Conservation (phyloP, 2,797 vertebrate genomes). For the Anguilla pacifica region DNA sequence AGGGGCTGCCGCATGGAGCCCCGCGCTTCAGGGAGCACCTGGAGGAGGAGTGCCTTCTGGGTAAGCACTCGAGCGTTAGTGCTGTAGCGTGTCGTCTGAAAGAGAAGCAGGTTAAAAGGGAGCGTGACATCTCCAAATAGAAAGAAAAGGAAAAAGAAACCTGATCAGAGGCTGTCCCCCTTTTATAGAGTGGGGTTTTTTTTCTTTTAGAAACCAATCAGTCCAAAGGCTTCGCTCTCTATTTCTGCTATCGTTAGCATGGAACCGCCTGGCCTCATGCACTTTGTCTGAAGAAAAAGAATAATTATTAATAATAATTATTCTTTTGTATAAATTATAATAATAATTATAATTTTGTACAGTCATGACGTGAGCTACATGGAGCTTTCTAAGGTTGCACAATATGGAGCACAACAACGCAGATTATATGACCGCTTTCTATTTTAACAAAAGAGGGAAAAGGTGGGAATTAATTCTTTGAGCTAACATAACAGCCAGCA, state of each 20-base stretch:
- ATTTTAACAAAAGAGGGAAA: not conserved
- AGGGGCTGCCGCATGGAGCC: not conserved
- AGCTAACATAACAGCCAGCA: not conserved
- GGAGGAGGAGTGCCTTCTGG: not conserved
- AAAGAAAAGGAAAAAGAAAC: not conserved
- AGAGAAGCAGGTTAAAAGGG: not conserved
- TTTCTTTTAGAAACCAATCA: not conserved
- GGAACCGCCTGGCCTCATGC: not conserved
- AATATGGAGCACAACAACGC: not conserved
- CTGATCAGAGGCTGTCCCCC: not conserved
- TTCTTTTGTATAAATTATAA: no score
- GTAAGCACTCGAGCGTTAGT: not conserved
- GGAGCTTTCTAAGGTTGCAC: not conserved
- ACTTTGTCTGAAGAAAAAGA: not conserved
- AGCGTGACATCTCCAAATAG: not conserved
- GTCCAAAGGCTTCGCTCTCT: not conserved
- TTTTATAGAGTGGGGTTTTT: not conserved
- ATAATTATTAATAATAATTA: no score
- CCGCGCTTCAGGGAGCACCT: not conserved
- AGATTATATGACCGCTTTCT: not conserved
- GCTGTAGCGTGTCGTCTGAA: not conserved
- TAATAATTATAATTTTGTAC: not conserved
- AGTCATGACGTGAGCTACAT: no score
- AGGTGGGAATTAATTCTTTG: not conserved
- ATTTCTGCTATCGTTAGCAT: not conserved